phyloP scores from a whole-genome alignment of 2,797 vertebrate genomes.

The Acomys russatus region DNA sequence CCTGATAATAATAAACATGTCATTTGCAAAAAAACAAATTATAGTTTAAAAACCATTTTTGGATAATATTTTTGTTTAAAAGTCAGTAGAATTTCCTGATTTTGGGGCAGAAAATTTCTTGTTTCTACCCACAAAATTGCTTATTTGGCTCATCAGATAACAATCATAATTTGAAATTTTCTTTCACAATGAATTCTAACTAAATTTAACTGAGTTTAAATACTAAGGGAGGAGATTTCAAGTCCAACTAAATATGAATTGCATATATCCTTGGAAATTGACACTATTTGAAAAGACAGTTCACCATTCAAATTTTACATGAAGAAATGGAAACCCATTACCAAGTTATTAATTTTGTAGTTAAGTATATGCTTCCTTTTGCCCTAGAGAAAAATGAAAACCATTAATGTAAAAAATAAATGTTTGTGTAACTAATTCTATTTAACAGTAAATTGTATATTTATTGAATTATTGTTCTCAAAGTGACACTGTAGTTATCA shows the following conservation, averaged over 20 bases:
- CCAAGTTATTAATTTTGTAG: background rate
- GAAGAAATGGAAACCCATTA: background rate
- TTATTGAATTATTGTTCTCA: background rate
- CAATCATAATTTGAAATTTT: background rate
- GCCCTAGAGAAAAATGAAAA: background rate
- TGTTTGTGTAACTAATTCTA: background rate
- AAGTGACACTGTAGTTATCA: background rate
- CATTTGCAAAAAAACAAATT: no score
- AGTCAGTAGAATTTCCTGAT: background rate
- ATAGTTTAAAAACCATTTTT: background rate
- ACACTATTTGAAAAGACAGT: background rate
- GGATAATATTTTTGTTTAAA: conserved; percentile 39
- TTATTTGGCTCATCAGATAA: conserved; percentile 52
- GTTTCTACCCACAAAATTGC: conserved; percentile 27
- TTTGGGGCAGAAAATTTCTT: background rate
- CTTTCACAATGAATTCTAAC: conserved; percentile 62
- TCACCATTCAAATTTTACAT: conserved; percentile 9
- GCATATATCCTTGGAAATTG: conserved; percentile 45
- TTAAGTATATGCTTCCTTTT: conserved; percentile 13
- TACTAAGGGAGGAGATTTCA: conserved; percentile 64
- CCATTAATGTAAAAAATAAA: background rate
- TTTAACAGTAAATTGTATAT: background rate
- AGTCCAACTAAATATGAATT: conserved; percentile 58
- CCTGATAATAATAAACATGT: background rate
- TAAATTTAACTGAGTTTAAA: conserved; percentile 27